A percentile compares a stretch with the other conserved stretches of the same genome.
Evolutionary conservation across 1,140 invertebrate genomes (phyloP).

Genomic region (Tribolium castaneum): DNA sequence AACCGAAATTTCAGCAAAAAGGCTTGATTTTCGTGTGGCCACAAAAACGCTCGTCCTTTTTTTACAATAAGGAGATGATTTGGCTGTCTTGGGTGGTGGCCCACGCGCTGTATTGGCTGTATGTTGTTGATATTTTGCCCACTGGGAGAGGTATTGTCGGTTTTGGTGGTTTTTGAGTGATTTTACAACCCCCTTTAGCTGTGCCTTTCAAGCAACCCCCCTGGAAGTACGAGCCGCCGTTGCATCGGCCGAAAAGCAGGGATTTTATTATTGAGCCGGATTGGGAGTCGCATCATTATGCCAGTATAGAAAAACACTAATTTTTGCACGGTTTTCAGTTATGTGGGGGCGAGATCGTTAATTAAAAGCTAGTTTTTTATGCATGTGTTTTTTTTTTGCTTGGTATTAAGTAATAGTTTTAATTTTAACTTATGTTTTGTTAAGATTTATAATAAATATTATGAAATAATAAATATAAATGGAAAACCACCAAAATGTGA

Average conservation of each 20-base stretch:
- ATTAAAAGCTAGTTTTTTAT: too few relatives aligned
- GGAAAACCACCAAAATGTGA: too few relatives aligned
- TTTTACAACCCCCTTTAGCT: conserved; percentile 34
- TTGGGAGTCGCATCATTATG: conserved; percentile 52
- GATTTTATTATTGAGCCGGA: conserved; percentile 61
- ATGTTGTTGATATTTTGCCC: conserved; percentile 55
- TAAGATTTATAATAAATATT: too few relatives aligned
- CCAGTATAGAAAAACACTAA: neutral
- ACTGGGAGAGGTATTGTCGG: conserved; percentile 49
- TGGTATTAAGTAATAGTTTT: too few relatives aligned
- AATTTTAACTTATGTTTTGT: too few relatives aligned
- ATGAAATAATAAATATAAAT: too few relatives aligned
- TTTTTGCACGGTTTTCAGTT: neutral
- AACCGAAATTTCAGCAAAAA: conserved; percentile 51
- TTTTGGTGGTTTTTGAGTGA: neutral
- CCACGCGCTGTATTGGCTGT: conserved; percentile 58
- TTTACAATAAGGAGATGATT: conserved; percentile 51
- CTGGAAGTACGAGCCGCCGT: conserved; percentile 51
- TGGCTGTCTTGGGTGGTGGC: conserved; percentile 53
- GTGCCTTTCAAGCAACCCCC: conserved; percentile 53
- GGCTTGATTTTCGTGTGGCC: conserved; percentile 59
- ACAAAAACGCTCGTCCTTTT: conserved; percentile 49
- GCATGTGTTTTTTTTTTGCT: too few relatives aligned
- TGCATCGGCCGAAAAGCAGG: conserved; percentile 53
- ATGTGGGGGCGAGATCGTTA: too few relatives aligned